Base-by-base conservation (phyloP, 2,113 vertebrate species). In the Mus musculus region DNA sequence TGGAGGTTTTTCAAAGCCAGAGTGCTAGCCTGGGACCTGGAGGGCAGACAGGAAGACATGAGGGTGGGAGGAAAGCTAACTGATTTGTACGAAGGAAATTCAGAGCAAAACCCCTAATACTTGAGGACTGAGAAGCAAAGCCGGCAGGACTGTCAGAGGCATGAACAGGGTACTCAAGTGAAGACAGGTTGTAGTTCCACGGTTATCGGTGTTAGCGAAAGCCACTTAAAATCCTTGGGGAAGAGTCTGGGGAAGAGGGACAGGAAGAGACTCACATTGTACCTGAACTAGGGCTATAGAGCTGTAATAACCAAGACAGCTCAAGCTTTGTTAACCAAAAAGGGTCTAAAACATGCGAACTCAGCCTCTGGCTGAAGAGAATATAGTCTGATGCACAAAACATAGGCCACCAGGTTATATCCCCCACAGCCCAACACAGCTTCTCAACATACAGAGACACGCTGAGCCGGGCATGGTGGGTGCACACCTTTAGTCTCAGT, bases 291-390 rank as follows among this genome's bases (percentile, higher is more conserved):
- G 22, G 16, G 49, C 46, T 28, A 39, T 0, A 20, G 28, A 33
- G 46, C 9, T 8, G 6, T 5, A 63, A 39, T 0, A 0, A 1
- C 0, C 5, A 76, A 49, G 72, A 20, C 26, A 2, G 30, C 16
- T 54, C 69, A 24, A 0, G 65, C 1, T 8, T 0, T 14, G 17
- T n/a, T 0, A 4, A 61, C 65, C n/a, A 12, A 46, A 4, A 36
- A 63, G 56, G 28, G 26, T 1, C 14, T n/a, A 3, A 28, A 49
- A 19, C 3, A 59, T 54, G 19, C 10, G 46, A 14, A 0, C 0
- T 0, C 10, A 78, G 71, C 36, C 88, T 78, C 42, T 39, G 3
- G 11, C 30, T 72, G 30, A 39, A 76, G 49, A 80, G 4, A 52
- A 19, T 76, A 49, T 42, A 3, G 36, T 11, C 36, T 39, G 20